phyloP scores from a whole-genome alignment of 1,140 invertebrate genomes.

The Temnothorax curvispinosus region DNA sequence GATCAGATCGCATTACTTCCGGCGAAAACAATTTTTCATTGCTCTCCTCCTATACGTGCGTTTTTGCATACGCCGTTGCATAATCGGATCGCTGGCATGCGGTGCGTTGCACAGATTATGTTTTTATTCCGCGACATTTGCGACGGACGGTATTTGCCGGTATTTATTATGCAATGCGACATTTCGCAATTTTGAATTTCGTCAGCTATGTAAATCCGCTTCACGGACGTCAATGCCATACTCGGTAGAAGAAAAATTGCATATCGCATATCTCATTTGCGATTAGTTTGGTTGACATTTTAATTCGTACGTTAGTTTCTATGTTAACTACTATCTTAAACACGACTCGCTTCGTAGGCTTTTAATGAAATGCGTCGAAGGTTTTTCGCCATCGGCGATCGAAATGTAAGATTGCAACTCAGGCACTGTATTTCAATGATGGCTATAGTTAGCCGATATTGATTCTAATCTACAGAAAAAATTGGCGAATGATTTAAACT shows the following conservation, averaged over 20 bases:
- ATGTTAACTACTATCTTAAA: not conserved
- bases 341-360: not conserved
- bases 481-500: not conserved
- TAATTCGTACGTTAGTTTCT: not conserved
- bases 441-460: not conserved
- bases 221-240: not conserved
- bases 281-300: slow-evolving; percentile 26
- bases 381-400: slow-evolving; percentile 9
- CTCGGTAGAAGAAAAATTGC: slow-evolving; percentile 30
- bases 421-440: not conserved
- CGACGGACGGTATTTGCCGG: not conserved
- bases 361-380: slow-evolving; percentile 10
- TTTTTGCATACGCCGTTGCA: not conserved
- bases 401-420: not conserved
- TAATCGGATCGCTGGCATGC: not conserved
- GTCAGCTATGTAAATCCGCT: slow-evolving; percentile 5
- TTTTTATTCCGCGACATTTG: slow-evolving; percentile 9
- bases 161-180: slow-evolving; percentile 10
- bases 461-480: not conserved
- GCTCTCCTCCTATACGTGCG: not conserved
- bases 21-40: slow-evolving; percentile 40
- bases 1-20: slow-evolving; percentile 44
- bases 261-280: not conserved
- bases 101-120: not conserved
- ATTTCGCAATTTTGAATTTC: slow-evolving; percentile 38